A percentile compares a stretch with the other conserved stretches of the same genome.
These are phyloP conservation scores for Bradypus variegatus DNA, from an alignment of 2,797 vertebrate genomes.

Conservation along the genomic window DNA sequence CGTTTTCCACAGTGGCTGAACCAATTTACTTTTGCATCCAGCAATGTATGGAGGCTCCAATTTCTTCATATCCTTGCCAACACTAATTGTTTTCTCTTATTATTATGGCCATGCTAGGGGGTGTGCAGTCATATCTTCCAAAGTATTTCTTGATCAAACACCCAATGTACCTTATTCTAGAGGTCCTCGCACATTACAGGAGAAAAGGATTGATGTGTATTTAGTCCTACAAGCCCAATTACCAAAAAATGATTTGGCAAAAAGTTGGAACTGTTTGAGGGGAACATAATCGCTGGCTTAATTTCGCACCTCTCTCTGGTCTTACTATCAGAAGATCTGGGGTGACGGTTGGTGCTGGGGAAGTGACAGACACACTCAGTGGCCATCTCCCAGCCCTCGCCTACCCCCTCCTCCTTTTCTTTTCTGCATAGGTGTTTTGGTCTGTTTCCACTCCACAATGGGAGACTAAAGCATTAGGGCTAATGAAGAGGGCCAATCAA, in stretches of 20 bases:
- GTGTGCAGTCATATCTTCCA: background rate
- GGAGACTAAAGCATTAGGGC: too few species aligned
- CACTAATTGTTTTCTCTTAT: background rate
- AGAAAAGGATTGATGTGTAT: background rate
- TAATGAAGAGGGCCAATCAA: too few species aligned
- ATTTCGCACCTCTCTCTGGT: background rate
- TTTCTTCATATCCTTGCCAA: background rate
- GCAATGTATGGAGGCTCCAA: rapidly evolving
- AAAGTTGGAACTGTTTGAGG: background rate
- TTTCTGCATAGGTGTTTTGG: too few species aligned
- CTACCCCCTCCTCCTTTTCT: too few species aligned
- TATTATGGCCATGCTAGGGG: background rate
- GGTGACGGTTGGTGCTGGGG: background rate
- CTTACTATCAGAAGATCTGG: background rate
- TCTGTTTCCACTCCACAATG: too few species aligned
- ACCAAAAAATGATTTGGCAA: background rate
- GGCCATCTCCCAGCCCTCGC: too few species aligned
- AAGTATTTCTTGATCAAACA: background rate
- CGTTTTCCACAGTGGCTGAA: rapidly evolving
- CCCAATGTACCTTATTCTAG: background rate
- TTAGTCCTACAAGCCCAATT: background rate
- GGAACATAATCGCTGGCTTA: background rate
- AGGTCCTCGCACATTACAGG: background rate
- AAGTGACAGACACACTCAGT: too few species aligned
- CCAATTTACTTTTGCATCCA: background rate